phyloP scores from a whole-genome alignment of 2,888 invertebrate species.

The Xanthia togata region DNA sequence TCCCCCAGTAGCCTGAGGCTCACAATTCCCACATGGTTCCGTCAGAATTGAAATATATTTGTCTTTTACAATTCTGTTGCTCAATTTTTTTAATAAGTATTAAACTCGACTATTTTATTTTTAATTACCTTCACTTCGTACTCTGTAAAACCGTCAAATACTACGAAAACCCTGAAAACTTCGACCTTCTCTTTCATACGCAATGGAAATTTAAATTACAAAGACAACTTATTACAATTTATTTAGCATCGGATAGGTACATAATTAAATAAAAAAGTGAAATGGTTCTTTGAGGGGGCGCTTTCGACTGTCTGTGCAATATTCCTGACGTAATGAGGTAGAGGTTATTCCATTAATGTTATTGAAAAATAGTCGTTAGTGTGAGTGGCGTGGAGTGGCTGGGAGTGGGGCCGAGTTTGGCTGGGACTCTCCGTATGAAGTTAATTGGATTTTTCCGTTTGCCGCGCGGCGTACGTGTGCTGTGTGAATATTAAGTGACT shows the following conservation, averaged over 20 bases:
- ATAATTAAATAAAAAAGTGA: conserved; percentile 66
- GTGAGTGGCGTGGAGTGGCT: conserved; percentile 75
- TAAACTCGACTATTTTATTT: conserved; percentile 26
- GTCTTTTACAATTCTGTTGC: conserved; percentile 47
- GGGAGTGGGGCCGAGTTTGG: conserved; percentile 73
- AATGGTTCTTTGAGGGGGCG: conserved; percentile 64
- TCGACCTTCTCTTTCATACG: not conserved
- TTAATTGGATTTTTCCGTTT: conserved; percentile 90
- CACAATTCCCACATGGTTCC: conserved; percentile 45
- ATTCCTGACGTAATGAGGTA: conserved; percentile 72
- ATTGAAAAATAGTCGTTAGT: conserved; percentile 85
- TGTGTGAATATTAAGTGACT: conserved; percentile 85
- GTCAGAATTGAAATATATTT: conserved; percentile 61
- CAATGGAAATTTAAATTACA: conserved; percentile 55
- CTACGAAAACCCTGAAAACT: not conserved
- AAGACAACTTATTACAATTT: conserved; percentile 53
- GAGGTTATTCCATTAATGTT: conserved; percentile 82
- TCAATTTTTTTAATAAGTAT: conserved; percentile 38
- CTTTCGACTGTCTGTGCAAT: conserved; percentile 63
- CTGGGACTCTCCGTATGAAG: conserved; percentile 84
- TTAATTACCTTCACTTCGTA: conserved; percentile 21
- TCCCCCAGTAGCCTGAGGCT: conserved; percentile 49
- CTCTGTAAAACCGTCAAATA: conserved; percentile 13
- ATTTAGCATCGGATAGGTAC: conserved; percentile 57
- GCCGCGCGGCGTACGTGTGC: conserved; percentile 83